A percentile compares a stretch with the other conserved stretches of the same genome.
Evolutionary conservation across 2,888 invertebrate species (phyloP).

Genomic region (Smittia sp.): DNA sequence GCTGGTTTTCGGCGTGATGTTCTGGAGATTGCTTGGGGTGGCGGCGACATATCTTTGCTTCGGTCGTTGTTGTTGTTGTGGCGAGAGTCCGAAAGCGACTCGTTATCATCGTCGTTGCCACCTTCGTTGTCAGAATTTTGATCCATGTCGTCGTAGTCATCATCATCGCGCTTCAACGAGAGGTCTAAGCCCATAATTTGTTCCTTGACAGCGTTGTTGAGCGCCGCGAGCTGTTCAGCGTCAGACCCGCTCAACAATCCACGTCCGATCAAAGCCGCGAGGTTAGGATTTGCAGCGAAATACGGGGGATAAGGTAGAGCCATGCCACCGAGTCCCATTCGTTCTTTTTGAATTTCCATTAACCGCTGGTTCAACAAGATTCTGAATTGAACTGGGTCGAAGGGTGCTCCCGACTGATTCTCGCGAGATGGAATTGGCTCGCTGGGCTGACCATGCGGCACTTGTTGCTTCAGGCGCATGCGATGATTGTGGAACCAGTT

Average conservation of each 20-base stretch:
- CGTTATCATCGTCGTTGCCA: conserved; percentile 49
- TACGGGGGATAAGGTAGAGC: conserved; percentile 75
- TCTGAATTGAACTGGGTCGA: conserved; percentile 90
- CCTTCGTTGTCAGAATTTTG: conserved; percentile 59
- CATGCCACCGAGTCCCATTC: conserved; percentile 73
- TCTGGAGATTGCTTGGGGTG: conserved; percentile 54
- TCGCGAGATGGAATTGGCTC: conserved; percentile 73
- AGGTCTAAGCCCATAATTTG: conserved; percentile 82
- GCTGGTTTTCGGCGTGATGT: conserved; percentile 86
- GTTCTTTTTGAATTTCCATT: conserved; percentile 81
- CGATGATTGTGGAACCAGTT: conserved; percentile 99
- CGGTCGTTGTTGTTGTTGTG: conserved; percentile 39
- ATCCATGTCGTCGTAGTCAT: conserved; percentile 70
- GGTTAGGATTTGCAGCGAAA: conserved; percentile 71
- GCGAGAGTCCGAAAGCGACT: conserved; percentile 47
- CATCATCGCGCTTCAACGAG: conserved; percentile 78
- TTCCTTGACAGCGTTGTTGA: conserved; percentile 67
- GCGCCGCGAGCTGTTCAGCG: conserved; percentile 56
- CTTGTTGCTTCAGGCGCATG: conserved; percentile 93
- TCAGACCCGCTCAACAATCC: conserved; percentile 63
- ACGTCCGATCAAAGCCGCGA: conserved; percentile 73
- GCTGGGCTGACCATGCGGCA: conserved; percentile 70
- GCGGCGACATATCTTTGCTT: conserved; percentile 48
- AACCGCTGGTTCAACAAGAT: conserved; percentile 84
- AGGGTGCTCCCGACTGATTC: conserved; percentile 67